Evolutionary conservation across 2,888 invertebrate genomes (phyloP).

Genomic region (Cheiracanthium punctorium): DNA sequence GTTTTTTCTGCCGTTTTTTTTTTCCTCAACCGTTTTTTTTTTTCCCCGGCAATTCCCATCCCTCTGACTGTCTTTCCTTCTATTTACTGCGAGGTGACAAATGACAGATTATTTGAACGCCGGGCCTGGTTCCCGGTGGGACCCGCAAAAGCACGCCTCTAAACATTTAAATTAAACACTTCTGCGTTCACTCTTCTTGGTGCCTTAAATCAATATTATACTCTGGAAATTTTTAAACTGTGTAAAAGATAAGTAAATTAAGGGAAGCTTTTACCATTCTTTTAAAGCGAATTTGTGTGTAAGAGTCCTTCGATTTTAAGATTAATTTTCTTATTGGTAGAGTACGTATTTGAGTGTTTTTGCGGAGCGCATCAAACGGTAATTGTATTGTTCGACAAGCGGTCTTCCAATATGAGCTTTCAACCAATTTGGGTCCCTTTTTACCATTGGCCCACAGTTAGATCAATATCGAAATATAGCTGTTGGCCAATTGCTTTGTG

Average conservation of each 20-base stretch:
- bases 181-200: conserved; percentile 15
- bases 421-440: conserved; percentile 39
- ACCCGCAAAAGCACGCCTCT: conserved; percentile 47
- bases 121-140: conserved; percentile 32
- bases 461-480: conserved; percentile 22
- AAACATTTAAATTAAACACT: conserved; percentile 70
- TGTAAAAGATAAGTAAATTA: conserved; percentile 53
- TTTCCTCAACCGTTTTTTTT: conserved; percentile 31
- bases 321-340: conserved; percentile 45
- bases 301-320: conserved; percentile 28
- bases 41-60: conserved; percentile 47
- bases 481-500: conserved; percentile 17
- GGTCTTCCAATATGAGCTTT: conserved; percentile 31
- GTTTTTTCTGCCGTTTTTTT: conserved; percentile 31
- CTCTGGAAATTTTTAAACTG: conserved; percentile 45
- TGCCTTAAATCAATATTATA: conserved; percentile 65
- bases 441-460: conserved; percentile 23
- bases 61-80: conserved; percentile 60
- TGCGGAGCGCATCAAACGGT: conserved; percentile 29
- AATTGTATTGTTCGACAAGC: conserved; percentile 46
- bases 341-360: conserved; percentile 24
- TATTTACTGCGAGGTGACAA: conserved; percentile 67
- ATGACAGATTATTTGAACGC: conserved; percentile 67
- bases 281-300: conserved; percentile 42
- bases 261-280: conserved; percentile 30